phyloP scores from a whole-genome alignment of 1,140 invertebrate genomes.

The Caenorhabditis brenneri region DNA sequence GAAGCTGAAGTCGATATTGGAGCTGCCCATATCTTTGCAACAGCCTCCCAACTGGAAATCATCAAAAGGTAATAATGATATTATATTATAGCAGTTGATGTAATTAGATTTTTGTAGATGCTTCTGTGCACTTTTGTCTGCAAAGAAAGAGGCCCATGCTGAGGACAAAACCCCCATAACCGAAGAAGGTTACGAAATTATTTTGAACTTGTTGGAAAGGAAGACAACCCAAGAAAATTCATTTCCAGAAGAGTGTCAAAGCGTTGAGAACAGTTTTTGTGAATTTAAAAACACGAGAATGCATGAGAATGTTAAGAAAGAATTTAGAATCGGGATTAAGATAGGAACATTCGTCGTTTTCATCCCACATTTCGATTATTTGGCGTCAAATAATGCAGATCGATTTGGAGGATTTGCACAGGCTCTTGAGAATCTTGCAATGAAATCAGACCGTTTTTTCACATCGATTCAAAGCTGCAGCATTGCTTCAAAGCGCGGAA shows the following conservation, averaged over 20 bases:
- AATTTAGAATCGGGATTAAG: not conserved
- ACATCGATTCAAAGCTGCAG: not conserved
- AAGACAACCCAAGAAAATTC: no score
- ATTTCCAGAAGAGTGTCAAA: no score
- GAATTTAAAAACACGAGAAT: no score
- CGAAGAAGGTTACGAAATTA: constrained; percentile 12
- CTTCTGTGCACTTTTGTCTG: not conserved
- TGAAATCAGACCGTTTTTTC: not conserved
- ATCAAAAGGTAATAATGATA: not conserved
- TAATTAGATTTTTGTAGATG: not conserved
- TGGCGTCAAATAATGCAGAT: not conserved
- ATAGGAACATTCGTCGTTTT: constrained; percentile 6
- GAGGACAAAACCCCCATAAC: not conserved
- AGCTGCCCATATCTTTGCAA: constrained; percentile 38
- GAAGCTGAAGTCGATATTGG: constrained; percentile 8
- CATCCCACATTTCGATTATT: not conserved
- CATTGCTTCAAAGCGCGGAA: not conserved
- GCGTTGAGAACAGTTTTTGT: no score
- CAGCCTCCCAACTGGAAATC: constrained; percentile 45
- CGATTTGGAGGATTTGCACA: not conserved
- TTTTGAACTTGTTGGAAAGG: no score
- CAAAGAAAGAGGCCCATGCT: not conserved
- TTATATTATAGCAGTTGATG: no score
- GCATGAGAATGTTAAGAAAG: constrained; percentile 1
- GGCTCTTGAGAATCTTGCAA: not conserved